These are phyloP conservation scores for Peromyscus nudipes DNA, from an alignment of 2,797 vertebrate species.

Conservation along the genomic window DNA sequence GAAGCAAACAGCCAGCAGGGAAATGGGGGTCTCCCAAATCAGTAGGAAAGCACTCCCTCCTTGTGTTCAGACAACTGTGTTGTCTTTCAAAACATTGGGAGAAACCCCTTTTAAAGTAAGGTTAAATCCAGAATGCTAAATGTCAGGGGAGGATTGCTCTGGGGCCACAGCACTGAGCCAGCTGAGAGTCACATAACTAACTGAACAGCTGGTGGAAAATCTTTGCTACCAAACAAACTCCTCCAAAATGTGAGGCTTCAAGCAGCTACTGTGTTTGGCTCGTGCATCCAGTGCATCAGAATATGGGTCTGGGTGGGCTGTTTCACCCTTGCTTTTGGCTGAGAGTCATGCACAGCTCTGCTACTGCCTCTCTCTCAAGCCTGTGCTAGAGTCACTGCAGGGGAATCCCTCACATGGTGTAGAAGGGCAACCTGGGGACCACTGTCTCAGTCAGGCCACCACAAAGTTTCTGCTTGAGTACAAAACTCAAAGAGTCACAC, in stretches of 20 bases:
- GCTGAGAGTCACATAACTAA: not conserved
- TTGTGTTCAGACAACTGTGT: not conserved
- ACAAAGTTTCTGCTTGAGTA: not conserved
- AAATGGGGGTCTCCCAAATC: not conserved
- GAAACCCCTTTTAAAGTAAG: not conserved
- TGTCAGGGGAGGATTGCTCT: not conserved
- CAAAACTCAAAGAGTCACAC: not conserved
- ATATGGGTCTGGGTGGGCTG: not conserved
- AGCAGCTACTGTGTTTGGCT: not conserved
- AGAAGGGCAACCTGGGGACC: no score
- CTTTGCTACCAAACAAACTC: not conserved
- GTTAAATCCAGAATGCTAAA: not conserved
- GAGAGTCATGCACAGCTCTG: not conserved
- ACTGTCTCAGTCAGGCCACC: not conserved
- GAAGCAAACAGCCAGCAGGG: not conserved
- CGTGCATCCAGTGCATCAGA: not conserved
- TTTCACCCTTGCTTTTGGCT: not conserved
- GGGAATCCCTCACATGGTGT: not conserved
- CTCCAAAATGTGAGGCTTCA: not conserved
- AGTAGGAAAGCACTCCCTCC: not conserved
- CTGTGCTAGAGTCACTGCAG: not conserved
- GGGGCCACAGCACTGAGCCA: no score
- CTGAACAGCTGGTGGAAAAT: not conserved
- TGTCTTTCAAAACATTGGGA: not conserved
- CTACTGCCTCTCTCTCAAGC: not conserved